These are phyloP conservation scores for Auanema sp. DNA, from an alignment of 2,888 invertebrate genomes.

Conservation along the genomic window DNA sequence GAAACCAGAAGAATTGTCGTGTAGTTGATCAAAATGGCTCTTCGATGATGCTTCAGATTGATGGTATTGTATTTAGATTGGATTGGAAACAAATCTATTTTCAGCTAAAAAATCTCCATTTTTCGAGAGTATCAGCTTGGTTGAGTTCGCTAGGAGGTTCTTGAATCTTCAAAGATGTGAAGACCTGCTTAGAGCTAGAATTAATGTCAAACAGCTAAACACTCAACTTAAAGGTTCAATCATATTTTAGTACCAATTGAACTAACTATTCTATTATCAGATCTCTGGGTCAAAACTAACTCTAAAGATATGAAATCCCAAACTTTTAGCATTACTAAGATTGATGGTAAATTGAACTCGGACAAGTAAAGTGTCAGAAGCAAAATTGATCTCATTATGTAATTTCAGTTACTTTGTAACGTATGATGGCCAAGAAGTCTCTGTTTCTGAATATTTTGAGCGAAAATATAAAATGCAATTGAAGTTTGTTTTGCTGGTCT, in stretches of 20 bases:
- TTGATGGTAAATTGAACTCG: too few species aligned
- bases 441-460: conserved; percentile 12
- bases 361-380: too few species aligned
- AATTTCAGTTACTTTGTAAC: background rate
- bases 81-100: background rate
- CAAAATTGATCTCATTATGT: background rate
- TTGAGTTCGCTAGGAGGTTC: background rate
- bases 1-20: conserved; percentile 23
- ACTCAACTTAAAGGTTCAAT: conserved; percentile 13
- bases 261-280: background rate
- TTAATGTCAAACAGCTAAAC: background rate
- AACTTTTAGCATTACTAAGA: too few species aligned
- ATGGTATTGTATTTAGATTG: conserved; percentile 23
- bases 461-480: background rate
- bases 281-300: too few species aligned
- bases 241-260: too few species aligned
- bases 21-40: conserved; percentile 13
- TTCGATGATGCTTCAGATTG: conserved; percentile 18
- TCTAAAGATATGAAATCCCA: too few species aligned
- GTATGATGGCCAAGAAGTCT: background rate
- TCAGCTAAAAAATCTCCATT: conserved; percentile 21
- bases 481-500: too few species aligned
- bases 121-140: background rate
- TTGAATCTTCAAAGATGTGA: background rate
- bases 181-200: background rate